Percentiles rank a stretch among this genome's conserved stretches.
These are phyloP conservation scores for Psococerastis gibbosa DNA, from an alignment of 2,888 invertebrate species.

Conservation along the genomic window DNA sequence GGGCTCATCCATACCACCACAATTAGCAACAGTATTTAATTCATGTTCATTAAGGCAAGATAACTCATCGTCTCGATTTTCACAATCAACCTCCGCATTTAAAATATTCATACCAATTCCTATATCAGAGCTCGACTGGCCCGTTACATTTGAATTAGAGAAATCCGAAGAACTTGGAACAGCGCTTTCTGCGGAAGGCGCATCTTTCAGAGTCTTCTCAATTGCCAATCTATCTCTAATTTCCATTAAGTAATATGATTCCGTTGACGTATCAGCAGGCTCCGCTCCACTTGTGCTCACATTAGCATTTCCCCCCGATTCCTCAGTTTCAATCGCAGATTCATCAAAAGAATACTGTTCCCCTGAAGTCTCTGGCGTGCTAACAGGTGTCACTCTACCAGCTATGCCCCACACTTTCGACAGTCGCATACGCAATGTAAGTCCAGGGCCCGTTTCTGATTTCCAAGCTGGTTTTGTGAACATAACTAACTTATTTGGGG, in stretches of 20 bases:
- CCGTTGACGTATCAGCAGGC: not conserved
- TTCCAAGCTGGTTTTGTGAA: not conserved
- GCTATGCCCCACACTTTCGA: not conserved
- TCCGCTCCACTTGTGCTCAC: not conserved
- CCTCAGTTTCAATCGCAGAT: not conserved
- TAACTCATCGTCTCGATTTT: too few species aligned
- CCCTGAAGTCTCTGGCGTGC: not conserved
- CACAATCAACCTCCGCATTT: too few species aligned
- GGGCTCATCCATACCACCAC: too few species aligned
- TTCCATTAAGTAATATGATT: not conserved
- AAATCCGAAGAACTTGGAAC: too few species aligned
- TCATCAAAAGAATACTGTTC: not conserved
- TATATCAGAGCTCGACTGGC: too few species aligned
- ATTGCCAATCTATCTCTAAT: not conserved
- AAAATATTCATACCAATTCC: too few species aligned
- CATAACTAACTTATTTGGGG: not conserved
- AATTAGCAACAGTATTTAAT: too few species aligned
- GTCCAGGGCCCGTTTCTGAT: not conserved
- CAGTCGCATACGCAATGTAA: not conserved
- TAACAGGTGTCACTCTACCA: not conserved
- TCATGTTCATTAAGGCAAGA: too few species aligned
- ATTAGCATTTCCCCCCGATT: not conserved
- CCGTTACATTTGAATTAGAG: too few species aligned
- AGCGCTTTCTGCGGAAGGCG: too few species aligned
- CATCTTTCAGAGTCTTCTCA: not conserved